These are phyloP conservation scores for Pandion haliaetus DNA, from an alignment of 2,113 vertebrate genomes.

Conservation along the genomic window DNA sequence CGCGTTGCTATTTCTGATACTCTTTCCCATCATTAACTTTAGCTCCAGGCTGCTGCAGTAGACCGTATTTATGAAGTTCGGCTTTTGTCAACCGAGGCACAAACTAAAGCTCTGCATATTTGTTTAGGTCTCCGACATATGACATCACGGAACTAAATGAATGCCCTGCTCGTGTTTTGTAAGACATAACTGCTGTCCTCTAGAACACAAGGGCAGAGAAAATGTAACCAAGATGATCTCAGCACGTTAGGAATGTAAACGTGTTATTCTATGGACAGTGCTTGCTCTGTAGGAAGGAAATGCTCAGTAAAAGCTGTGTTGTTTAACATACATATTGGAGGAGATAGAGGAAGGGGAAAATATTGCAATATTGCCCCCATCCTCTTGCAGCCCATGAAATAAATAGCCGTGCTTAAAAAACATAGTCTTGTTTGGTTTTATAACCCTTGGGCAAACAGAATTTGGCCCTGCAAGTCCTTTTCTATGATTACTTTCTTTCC, in stretches of 20 bases:
- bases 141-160: conserved; percentile 22
- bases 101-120: conserved; percentile 26
- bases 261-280: neutral
- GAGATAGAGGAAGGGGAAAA: conserved; percentile 37
- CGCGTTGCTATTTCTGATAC: conserved; percentile 17
- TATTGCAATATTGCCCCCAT: conserved; percentile 12
- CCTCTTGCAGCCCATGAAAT: neutral
- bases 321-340: conserved; percentile 36
- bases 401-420: neutral
- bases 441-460: neutral
- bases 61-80: neutral
- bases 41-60: conserved; percentile 55
- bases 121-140: conserved; percentile 15
- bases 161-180: neutral
- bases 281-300: conserved; percentile 59
- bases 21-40: conserved; percentile 20
- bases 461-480: neutral
- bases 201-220: conserved; percentile 42
- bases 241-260: conserved; percentile 32
- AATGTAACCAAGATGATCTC: conserved; percentile 53
- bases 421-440: neutral
- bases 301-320: conserved; percentile 33
- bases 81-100: conserved; percentile 62
- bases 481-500: neutral
- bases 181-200: conserved; percentile 14